phyloP scores from a whole-genome alignment of 2,113 vertebrate genomes.

The Epinephelus moara region DNA sequence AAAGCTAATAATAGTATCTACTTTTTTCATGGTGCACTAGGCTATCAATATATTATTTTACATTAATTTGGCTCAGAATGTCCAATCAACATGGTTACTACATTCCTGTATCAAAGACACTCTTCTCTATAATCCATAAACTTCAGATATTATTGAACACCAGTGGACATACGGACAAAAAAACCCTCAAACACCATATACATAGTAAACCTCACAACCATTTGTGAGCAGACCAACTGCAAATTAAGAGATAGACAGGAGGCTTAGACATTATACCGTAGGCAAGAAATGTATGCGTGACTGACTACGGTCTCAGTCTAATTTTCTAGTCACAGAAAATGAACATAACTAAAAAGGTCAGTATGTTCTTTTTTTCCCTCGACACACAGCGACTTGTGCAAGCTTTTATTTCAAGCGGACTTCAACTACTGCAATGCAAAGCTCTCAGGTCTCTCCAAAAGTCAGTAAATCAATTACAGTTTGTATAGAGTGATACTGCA shows the following conservation, averaged over 20 bases:
- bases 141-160: too few species aligned
- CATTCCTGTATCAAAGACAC: neutral
- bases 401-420: constrained; percentile 17
- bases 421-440: constrained; percentile 20
- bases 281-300: constrained; percentile 8
- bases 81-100: neutral
- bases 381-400: neutral
- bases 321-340: constrained; percentile 10
- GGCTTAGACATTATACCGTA: neutral
- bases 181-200: too few species aligned
- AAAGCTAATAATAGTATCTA: too few species aligned
- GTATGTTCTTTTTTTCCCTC: neutral
- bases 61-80: neutral
- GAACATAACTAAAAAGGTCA: constrained; percentile 12
- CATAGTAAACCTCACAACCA: too few species aligned
- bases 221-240: neutral
- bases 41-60: too few species aligned
- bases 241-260: neutral
- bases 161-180: too few species aligned
- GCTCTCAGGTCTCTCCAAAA: constrained; percentile 10
- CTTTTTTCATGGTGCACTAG: too few species aligned
- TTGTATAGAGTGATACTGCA: constrained; percentile 1
- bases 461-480: constrained; percentile 41
- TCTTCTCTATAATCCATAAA: too few species aligned
- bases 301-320: neutral